Percentiles rank a stretch among this genome's conserved stretches.
Evolutionary conservation across 2,113 vertebrate species (phyloP).

Genomic region (Platichthys stellatus): DNA sequence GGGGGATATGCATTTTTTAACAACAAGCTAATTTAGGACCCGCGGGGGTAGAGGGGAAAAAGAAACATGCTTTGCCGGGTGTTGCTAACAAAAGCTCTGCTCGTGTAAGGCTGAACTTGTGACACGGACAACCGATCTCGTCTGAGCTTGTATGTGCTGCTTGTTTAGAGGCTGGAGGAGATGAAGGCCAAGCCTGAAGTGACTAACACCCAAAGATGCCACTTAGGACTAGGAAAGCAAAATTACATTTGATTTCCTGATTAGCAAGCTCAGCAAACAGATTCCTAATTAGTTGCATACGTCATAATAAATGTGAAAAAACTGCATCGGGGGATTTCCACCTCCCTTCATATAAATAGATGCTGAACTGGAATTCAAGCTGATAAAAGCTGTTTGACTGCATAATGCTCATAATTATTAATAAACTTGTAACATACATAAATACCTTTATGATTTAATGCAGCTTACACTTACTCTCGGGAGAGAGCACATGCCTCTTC

Average conservation of each 20-base stretch:
- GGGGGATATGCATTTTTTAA: slow-evolving; percentile 77
- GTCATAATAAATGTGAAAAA: neutral
- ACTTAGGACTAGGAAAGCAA: no score
- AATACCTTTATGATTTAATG: neutral
- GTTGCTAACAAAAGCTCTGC: slow-evolving; percentile 49
- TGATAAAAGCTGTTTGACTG: neutral
- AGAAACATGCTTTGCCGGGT: slow-evolving; percentile 31
- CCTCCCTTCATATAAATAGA: neutral
- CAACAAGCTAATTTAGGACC: slow-evolving; percentile 72
- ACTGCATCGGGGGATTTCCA: neutral
- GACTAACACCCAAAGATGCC: neutral
- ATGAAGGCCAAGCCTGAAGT: neutral
- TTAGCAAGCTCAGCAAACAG: neutral
- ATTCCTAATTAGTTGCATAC: neutral
- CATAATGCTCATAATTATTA: neutral
- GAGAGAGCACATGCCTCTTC: no score
- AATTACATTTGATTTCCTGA: no score
- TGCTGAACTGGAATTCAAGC: neutral
- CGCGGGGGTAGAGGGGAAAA: slow-evolving; percentile 19
- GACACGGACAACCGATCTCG: slow-evolving; percentile 2
- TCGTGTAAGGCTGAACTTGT: slow-evolving; percentile 36
- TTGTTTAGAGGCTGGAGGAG: neutral
- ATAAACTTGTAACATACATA: neutral
- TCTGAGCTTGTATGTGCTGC: neutral
- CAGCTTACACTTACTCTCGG: neutral